Evolutionary conservation across 2,113 vertebrate species (phyloP), one percentile per base, ranked within the genome.

Genomic region (Heterocephalus glaber): DNA sequence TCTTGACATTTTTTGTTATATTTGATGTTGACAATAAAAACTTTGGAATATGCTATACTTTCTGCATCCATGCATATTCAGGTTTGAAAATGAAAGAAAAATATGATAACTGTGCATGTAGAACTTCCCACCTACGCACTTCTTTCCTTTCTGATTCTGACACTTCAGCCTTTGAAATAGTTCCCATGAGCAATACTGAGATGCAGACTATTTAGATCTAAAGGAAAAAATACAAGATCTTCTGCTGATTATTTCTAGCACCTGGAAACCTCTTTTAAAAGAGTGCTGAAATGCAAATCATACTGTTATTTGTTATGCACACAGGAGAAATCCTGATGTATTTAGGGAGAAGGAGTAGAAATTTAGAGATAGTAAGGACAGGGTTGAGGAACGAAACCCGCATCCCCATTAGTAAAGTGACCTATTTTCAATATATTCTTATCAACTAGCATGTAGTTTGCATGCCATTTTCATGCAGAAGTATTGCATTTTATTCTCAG

Each of bases 61-160:
- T 98, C 95, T 98, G 93, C 95, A 96, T 89, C 95, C 89, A 97
- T 98, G 97, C 98, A 98, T 98, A 98, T 98, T 98, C 97, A 97
- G 97, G 94, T 94, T 97, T 98, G 97, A 97, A 98, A 98, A 98
- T 97, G 98, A 98, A 98, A 98, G 97, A 97, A 98, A 96, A 98
- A 83, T 96, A 80, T 98, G 98, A 98, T 98, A 98, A 97, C 97
- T 98, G 98, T 98, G 97, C 98, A 97, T 98, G 98, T 98, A 98
- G 98, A 98, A 97, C 98, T 98, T 98, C 95, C 97, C 98, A 96
- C 98, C 97, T 97, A 98, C 98, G 93, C 97, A 97, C 97, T 97
- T 98, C 97, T 98, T 92, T 97, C 96, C 95, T 97, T 97, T 98
- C 98, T 97, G 97, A 94, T 98, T 98, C 97, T 98, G 98, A 98